Conservation (phyloP, 2,113 vertebrate species). For the Hydrolagus affinis region DNA sequence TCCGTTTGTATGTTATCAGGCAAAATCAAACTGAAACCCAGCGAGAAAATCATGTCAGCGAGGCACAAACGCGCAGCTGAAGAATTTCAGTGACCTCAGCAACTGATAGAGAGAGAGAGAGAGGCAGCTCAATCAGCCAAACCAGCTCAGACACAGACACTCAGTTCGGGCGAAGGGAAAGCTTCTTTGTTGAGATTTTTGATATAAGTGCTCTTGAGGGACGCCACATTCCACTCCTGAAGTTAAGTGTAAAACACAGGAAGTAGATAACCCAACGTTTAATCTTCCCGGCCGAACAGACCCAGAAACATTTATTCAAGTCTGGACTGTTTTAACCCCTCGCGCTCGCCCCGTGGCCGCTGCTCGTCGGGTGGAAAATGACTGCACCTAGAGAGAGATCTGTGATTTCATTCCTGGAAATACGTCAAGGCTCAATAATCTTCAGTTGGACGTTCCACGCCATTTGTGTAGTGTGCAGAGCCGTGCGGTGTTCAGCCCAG, state of each 20-base stretch:
- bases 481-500: no score
- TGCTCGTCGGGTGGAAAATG: not conserved
- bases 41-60: not conserved
- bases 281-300: slow-evolving; percentile 14
- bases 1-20: slow-evolving; percentile 8
- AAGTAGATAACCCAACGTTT: slow-evolving; percentile 23
- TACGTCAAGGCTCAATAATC: not conserved
- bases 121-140: not conserved
- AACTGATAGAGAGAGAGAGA: slow-evolving; percentile 21
- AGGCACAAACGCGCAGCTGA: not conserved
- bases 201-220: slow-evolving; percentile 27
- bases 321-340: not conserved
- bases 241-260: slow-evolving; percentile 30
- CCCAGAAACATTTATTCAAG: slow-evolving; percentile 13
- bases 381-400: not conserved
- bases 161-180: slow-evolving; percentile 11
- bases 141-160: slow-evolving; percentile 14
- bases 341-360: no score
- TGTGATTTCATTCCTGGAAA: not conserved
- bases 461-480: no score
- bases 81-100: not conserved
- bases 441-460: no score
- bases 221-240: slow-evolving; percentile 23
- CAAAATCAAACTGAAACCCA: slow-evolving; percentile 1
- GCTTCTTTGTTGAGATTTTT: slow-evolving; percentile 28